Conservation (phyloP, 2,797 vertebrate genomes). For the Strix occidentalis region DNA sequence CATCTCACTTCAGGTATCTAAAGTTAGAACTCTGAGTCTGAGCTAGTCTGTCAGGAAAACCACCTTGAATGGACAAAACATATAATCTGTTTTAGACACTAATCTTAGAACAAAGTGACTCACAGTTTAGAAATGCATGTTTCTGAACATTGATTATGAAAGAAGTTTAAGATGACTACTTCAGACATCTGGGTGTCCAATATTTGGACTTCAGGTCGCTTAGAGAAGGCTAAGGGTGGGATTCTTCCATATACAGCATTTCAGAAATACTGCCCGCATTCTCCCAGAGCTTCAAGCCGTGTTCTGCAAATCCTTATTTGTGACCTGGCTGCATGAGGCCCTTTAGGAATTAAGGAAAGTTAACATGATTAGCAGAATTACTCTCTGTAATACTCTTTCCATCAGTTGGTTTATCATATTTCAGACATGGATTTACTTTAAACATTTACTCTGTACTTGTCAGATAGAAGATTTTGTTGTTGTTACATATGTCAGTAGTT, state of each 20-base stretch:
- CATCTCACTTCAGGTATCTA: background rate
- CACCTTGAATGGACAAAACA: background rate
- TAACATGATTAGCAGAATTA: background rate
- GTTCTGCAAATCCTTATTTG: background rate
- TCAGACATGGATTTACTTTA: background rate
- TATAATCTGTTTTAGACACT: background rate
- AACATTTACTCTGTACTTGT: background rate
- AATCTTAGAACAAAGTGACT: background rate
- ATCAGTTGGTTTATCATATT: background rate
- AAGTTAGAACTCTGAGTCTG: background rate
- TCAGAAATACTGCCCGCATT: fast-evolving
- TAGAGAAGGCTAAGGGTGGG: background rate
- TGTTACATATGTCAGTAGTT: background rate
- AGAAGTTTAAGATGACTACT: background rate
- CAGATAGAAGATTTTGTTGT: background rate
- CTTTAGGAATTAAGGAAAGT: background rate
- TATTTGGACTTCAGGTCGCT: background rate
- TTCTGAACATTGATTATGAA: background rate
- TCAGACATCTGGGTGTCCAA: background rate
- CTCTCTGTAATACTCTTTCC: background rate
- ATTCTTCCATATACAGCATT: background rate
- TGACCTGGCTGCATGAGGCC: fast-evolving
- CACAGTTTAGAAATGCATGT: background rate
- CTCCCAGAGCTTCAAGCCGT: background rate
- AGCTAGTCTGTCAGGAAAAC: background rate